A percentile compares a stretch with the other conserved stretches of the same genome.
Conservation (phyloP, 2,113 vertebrate species). For the Chauna torquata region DNA sequence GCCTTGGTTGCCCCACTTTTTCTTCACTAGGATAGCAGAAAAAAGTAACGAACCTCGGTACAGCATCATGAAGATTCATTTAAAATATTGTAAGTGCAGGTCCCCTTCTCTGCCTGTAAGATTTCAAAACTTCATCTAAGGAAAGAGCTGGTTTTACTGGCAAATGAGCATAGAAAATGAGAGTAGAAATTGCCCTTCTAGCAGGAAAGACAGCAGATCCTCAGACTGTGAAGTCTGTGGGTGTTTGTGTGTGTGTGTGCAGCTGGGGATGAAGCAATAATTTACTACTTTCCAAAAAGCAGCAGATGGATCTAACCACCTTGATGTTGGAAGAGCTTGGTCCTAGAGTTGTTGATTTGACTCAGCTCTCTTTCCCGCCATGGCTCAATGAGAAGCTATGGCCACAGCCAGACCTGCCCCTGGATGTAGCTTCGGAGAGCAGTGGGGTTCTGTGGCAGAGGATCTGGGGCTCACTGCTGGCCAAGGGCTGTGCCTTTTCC, state of each 20-base stretch:
- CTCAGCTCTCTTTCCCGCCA: background rate
- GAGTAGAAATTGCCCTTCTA: constrained; percentile 46
- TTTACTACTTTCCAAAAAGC: constrained; percentile 43
- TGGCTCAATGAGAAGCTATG: background rate
- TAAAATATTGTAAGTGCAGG: background rate
- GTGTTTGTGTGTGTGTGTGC: constrained; percentile 60
- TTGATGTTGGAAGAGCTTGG: background rate
- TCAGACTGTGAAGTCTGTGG: constrained; percentile 65
- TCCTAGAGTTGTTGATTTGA: background rate
- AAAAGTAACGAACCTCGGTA: background rate
- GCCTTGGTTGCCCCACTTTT: background rate
- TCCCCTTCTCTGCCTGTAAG: background rate
- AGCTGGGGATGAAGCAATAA: constrained; percentile 38
- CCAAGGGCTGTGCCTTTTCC: background rate
- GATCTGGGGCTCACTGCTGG: background rate
- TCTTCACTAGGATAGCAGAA: background rate
- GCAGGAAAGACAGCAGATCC: constrained; percentile 53
- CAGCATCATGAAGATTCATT: background rate
- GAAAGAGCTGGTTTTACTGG: constrained; percentile 47
- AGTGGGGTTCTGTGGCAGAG: background rate
- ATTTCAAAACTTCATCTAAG: constrained; percentile 15
- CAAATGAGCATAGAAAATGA: constrained; percentile 60
- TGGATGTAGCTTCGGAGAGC: background rate
- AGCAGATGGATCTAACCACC: constrained; percentile 46
- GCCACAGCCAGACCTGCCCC: background rate